Evolutionary conservation across 2,113 vertebrate genomes (phyloP), one percentile per base, ranked within the genome.

Genomic region (Psephotus haematonotus): DNA sequence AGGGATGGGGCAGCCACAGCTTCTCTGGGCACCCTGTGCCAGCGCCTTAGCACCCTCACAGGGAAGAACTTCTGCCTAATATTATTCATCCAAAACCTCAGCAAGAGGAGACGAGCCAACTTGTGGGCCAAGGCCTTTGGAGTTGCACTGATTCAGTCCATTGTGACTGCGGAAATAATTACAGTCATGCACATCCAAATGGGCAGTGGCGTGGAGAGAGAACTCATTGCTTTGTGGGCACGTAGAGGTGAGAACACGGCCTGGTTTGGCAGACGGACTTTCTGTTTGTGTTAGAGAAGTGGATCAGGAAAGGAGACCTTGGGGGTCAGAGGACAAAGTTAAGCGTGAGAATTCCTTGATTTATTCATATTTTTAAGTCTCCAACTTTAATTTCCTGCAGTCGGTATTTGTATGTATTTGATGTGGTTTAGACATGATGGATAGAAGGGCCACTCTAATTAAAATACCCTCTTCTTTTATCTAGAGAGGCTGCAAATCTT

Each of bases 341-440:
- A 92, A 88, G 67, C 4, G 0, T 93, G 84, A 96, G 90, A 95
- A 96, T 96, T 88, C 50, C 68, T 39, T 86, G 67, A 82, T 94
- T 90, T 85, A 37, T 90, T 89, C 15, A 0, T 86, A 62, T 53
- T 67, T 95, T 82, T 44, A 85, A 80, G 67, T 79, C 81, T 84
- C 52, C 65, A 57, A 23, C 52, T 95, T 95, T 81, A 94, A 93
- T 97, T 97, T 96, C 92, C 94, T 95, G 93, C 68, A 62, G 90
- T 72, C 49, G 18, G 31, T 91, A 59, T 89, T 91, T 92, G 86
- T 74, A 25, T 53, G 47, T 88, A 60, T 93, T 93, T 90, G 90
- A 90, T 95, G 90, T 96, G 95, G 85, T 80, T 96, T 94, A 82
- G 71, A 44, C 41, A 10, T 88, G 70, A 85, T 47, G 52, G 86